Evolutionary conservation across 2,888 invertebrate species (phyloP).

Genomic region (Oeneis ivallda): DNA sequence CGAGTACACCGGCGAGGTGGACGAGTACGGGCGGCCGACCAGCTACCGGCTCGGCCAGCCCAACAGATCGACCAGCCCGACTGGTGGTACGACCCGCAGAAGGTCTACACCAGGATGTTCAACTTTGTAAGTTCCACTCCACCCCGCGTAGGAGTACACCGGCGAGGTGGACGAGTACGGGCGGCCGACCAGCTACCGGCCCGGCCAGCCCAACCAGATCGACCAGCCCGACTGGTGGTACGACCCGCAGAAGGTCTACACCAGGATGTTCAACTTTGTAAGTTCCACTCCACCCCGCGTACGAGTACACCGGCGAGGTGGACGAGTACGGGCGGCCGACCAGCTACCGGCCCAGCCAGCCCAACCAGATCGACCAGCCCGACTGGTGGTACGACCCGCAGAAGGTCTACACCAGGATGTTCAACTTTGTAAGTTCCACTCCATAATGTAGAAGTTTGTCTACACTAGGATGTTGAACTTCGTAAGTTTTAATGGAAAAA

Average conservation of each 20-base stretch:
- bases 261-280: constrained; percentile 89
- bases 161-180: constrained; percentile 53
- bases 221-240: constrained; percentile 81
- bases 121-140: constrained; percentile 86
- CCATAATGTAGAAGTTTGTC: constrained; percentile 75
- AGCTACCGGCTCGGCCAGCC: constrained; percentile 63
- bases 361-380: constrained; percentile 78
- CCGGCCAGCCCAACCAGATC: constrained; percentile 75
- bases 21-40: constrained; percentile 51
- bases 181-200: constrained; percentile 46
- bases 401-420: constrained; percentile 85
- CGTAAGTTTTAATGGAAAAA: too few species aligned
- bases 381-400: constrained; percentile 78
- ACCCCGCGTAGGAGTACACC: constrained; percentile 51
- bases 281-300: constrained; percentile 58
- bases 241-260: constrained; percentile 80
- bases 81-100: constrained; percentile 77
- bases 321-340: constrained; percentile 53
- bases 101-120: constrained; percentile 86
- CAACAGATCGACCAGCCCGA: constrained; percentile 79
- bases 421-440: constrained; percentile 84
- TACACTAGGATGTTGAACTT: constrained; percentile 89
- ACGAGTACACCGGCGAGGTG: constrained; percentile 48
- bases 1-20: constrained; percentile 50
- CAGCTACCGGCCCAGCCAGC: constrained; percentile 62